A percentile compares a stretch with the other conserved stretches of the same genome.
Conservation (phyloP, 2,113 vertebrate species). For the Dipodomys spectabilis region DNA sequence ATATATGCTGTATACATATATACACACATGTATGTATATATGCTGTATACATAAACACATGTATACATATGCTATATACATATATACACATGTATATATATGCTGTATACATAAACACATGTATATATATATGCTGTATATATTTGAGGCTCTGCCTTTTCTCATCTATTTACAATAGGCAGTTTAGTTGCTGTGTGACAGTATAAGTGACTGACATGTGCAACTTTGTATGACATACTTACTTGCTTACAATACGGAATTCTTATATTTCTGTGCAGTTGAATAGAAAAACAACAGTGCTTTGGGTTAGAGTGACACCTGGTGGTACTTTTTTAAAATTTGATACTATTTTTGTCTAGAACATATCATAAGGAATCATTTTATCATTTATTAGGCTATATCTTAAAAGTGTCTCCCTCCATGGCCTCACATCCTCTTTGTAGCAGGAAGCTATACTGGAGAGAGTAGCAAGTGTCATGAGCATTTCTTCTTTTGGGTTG, state of each 20-base stretch:
- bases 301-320: conserved; percentile 84
- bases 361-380: not conserved
- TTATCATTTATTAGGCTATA: not conserved
- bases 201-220: not conserved
- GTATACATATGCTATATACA: too few relatives aligned
- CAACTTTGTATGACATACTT: not conserved
- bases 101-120: too few relatives aligned
- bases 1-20: too few relatives aligned
- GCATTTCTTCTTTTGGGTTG: not conserved
- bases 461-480: not conserved
- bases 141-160: not conserved
- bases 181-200: not conserved
- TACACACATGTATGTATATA: too few relatives aligned
- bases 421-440: not conserved
- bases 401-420: not conserved
- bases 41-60: too few relatives aligned
- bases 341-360: conserved; percentile 6
- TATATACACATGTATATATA: too few relatives aligned
- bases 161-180: not conserved
- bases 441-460: not conserved
- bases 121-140: not conserved
- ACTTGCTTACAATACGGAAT: not conserved
- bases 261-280: not conserved
- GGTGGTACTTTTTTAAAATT: conserved; percentile 71
- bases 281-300: conserved; percentile 5